phyloP scores from a whole-genome alignment of 2,797 vertebrate species.

The Coracias cyanogaster region DNA sequence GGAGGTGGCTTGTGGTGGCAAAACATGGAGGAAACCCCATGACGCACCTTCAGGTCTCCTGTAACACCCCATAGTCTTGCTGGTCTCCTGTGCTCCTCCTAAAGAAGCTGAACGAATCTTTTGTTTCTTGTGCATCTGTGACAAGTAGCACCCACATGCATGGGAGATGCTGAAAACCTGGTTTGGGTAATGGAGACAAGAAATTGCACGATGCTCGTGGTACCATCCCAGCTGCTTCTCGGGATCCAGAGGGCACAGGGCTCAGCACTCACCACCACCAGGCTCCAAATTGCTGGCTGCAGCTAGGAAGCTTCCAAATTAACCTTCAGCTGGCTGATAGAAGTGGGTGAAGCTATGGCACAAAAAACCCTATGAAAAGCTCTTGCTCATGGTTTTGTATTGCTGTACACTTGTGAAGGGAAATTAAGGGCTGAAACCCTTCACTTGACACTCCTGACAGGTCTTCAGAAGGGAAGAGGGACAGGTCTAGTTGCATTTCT shows the following conservation, averaged over 20 bases:
- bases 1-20: background rate
- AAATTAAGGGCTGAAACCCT: background rate
- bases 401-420: rapidly evolving
- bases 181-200: rapidly evolving
- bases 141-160: rapidly evolving
- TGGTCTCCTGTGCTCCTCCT: background rate
- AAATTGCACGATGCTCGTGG: rapidly evolving
- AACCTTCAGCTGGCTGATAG: background rate
- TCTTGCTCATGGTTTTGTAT: rapidly evolving
- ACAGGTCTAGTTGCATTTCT: background rate
- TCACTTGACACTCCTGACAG: background rate
- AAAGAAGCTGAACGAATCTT: background rate
- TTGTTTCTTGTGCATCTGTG: background rate
- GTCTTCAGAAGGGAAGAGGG: background rate
- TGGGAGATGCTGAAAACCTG: rapidly evolving
- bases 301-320: background rate
- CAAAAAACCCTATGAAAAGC: background rate
- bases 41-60: rapidly evolving
- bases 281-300: background rate
- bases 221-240: background rate
- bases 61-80: background rate
- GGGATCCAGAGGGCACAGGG: background rate
- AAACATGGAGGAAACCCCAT: rapidly evolving
- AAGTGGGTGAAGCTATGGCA: rapidly evolving
- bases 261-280: background rate